These are phyloP conservation scores for Strongylocentrotus purpuratus DNA, from an alignment of 35 echinoderm and acorn worm species.

Conservation along the genomic window DNA sequence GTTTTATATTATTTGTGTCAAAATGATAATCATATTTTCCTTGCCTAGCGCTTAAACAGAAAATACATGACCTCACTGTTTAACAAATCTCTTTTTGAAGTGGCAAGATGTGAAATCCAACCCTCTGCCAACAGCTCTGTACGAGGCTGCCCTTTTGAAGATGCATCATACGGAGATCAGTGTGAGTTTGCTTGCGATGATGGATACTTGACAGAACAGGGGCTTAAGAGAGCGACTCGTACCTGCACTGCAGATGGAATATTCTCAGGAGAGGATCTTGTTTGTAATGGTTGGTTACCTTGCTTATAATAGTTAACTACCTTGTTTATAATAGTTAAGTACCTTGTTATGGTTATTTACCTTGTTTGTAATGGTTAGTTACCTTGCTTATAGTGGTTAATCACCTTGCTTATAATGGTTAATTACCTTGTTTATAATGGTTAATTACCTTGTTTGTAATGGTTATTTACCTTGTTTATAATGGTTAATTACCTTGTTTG, in stretches of 20 bases:
- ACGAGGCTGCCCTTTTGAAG: not conserved
- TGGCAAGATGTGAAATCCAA: slow-evolving; percentile 1
- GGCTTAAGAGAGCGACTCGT: not conserved
- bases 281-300: slow-evolving; percentile 22
- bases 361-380: too few relatives aligned
- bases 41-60: too few relatives aligned
- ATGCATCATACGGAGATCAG: not conserved
- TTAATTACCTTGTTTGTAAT: too few relatives aligned
- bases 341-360: too few relatives aligned
- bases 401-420: too few relatives aligned
- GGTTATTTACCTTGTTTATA: too few relatives aligned
- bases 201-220: not conserved
- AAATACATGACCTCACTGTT: not conserved
- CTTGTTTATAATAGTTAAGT: too few relatives aligned
- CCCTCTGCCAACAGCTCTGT: slow-evolving; percentile 23
- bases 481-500: too few relatives aligned
- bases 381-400: too few relatives aligned
- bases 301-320: too few relatives aligned
- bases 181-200: slow-evolving; percentile 28
- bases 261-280: not conserved
- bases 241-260: not conserved
- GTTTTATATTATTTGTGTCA: not conserved
- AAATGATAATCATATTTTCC: too few relatives aligned
- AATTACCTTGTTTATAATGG: too few relatives aligned
- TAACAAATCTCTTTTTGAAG: not conserved